Evolutionary conservation across 2,888 invertebrate genomes (phyloP).

Genomic region (Nomada hirtipes): DNA sequence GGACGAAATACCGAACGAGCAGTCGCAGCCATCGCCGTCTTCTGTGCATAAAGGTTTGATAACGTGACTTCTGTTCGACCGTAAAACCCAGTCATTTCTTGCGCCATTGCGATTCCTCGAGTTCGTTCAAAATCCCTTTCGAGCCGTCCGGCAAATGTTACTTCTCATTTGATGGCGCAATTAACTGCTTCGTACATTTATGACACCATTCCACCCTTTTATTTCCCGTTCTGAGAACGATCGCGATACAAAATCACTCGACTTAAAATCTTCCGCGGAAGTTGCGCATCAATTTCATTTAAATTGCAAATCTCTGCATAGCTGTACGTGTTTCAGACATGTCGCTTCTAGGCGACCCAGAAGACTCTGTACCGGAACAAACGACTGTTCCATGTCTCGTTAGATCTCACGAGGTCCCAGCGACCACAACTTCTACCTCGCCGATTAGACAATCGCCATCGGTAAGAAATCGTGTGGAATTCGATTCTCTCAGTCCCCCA

Average conservation of each 20-base stretch:
- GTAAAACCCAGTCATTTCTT: conserved; percentile 14
- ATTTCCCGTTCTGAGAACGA: not conserved
- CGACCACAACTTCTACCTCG: conserved; percentile 79
- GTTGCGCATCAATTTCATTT: not conserved
- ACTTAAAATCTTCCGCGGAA: no score
- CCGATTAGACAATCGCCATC: conserved; percentile 81
- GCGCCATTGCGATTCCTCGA: not conserved
- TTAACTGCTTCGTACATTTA: not conserved
- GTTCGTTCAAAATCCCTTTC: not conserved
- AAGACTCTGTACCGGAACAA: conserved; percentile 80
- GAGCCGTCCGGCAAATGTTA: not conserved
- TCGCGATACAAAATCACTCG: no score
- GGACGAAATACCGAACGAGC: conserved; percentile 84
- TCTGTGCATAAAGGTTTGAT: conserved; percentile 81
- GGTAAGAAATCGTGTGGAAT: conserved; percentile 68
- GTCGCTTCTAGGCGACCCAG: conserved; percentile 79
- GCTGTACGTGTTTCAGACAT: conserved; percentile 74
- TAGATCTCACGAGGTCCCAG: conserved; percentile 75
- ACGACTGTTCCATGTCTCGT: conserved; percentile 77
- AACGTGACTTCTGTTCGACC: conserved; percentile 22
- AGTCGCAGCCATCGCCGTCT: conserved; percentile 79
- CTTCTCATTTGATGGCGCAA: not conserved
- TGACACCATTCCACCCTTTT: not conserved
- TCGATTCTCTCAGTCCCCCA: not conserved
- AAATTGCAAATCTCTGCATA: not conserved